These are phyloP conservation scores for Pachycephala philippinensis DNA, from an alignment of 2,113 vertebrate species.

Conservation along the genomic window DNA sequence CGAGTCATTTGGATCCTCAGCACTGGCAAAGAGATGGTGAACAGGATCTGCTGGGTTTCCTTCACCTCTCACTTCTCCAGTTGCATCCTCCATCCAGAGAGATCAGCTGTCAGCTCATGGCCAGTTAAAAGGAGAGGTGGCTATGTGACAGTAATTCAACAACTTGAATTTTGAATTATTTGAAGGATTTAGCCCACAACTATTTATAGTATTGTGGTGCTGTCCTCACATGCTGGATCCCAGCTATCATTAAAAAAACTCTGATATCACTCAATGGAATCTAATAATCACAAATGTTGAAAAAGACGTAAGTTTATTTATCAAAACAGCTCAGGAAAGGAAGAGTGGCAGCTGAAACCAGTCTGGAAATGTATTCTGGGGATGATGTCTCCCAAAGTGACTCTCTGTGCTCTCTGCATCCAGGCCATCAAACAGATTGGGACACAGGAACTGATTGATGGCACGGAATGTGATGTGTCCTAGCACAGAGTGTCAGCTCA, in stretches of 20 bases:
- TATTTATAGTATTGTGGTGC: background rate
- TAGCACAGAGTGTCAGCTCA: background rate
- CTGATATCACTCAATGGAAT: background rate
- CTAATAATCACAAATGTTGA: background rate
- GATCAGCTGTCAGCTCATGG: background rate
- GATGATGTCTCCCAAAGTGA: constrained; percentile 3
- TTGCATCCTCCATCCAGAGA: background rate
- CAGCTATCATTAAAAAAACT: background rate
- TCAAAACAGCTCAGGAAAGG: constrained; percentile 6
- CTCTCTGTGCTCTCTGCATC: background rate
- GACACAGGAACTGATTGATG: background rate
- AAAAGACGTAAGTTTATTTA: background rate
- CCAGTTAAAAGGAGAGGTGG: background rate
- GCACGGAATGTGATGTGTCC: background rate
- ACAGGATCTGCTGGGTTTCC: background rate
- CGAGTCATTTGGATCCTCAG: background rate
- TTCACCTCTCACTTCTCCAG: background rate
- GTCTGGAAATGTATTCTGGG: background rate
- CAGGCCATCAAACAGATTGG: constrained; percentile 25
- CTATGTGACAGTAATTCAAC: background rate
- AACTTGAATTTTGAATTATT: background rate
- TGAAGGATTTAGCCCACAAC: background rate
- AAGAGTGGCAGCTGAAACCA: background rate
- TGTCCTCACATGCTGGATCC: background rate
- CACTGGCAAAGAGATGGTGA: background rate